Percentiles rank a stretch among this genome's conserved stretches.
phyloP scores from a whole-genome alignment of 2,888 invertebrate genomes.

The Tromatobia lineatoria region DNA sequence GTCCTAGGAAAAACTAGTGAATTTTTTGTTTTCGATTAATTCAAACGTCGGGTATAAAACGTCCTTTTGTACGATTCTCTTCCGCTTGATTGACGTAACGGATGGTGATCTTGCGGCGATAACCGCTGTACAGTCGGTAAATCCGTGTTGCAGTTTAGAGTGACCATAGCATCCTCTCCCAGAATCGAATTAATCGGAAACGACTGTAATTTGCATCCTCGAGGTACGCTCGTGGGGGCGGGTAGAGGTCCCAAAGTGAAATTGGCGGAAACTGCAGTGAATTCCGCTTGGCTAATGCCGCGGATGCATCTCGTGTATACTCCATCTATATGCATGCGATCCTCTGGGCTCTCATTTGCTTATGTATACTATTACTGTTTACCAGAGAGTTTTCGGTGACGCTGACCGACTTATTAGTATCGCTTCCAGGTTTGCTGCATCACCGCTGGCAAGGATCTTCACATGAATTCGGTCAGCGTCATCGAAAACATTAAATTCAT shows the following conservation, averaged over 20 bases:
- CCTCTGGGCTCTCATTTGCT: constrained; percentile 55
- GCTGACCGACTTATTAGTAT: constrained; percentile 35
- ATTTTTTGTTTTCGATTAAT: constrained; percentile 13
- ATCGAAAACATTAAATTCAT: neutral
- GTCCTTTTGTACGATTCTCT: constrained; percentile 65
- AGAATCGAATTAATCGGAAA: constrained; percentile 70
- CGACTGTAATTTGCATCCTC: constrained; percentile 69
- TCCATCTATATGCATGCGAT: constrained; percentile 56
- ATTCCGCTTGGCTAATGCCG: constrained; percentile 60
- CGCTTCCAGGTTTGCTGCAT: neutral
- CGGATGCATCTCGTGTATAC: constrained; percentile 48
- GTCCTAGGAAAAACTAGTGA: neutral
- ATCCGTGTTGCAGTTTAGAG: constrained; percentile 23
- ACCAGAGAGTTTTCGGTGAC: constrained; percentile 24
- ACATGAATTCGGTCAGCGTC: neutral
- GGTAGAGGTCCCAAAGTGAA: constrained; percentile 59
- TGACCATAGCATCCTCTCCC: constrained; percentile 21
- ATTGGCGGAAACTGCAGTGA: constrained; percentile 71
- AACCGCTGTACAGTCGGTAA: constrained; percentile 13
- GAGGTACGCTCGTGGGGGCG: constrained; percentile 22
- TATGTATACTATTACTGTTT: constrained; percentile 32
- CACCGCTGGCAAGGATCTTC: neutral
- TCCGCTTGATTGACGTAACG: constrained; percentile 46
- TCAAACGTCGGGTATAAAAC: constrained; percentile 5
- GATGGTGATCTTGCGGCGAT: constrained; percentile 22